Percentiles rank a stretch among this genome's conserved stretches.
Evolutionary conservation across 1,140 invertebrate species (phyloP).

Genomic region (Chlorops oryzae): DNA sequence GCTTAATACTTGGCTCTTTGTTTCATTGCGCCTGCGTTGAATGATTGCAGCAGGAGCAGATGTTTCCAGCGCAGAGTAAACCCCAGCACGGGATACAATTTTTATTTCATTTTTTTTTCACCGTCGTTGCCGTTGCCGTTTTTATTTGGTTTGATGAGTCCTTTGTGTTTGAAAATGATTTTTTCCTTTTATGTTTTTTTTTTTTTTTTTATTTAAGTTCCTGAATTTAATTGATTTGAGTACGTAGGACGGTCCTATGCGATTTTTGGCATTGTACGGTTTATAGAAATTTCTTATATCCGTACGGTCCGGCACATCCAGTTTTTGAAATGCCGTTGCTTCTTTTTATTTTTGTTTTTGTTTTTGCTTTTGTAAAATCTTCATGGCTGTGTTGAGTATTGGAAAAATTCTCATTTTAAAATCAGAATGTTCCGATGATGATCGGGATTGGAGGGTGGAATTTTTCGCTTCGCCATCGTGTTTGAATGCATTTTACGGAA

Average conservation of each 20-base stretch:
- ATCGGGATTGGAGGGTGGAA: too few relatives aligned
- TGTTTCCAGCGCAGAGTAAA: constrained; percentile 30
- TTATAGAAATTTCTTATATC: background rate
- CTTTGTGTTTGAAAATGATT: constrained; percentile 7
- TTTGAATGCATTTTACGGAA: too few relatives aligned
- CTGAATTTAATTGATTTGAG: constrained; percentile 9
- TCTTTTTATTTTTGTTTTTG: background rate
- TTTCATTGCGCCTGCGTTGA: constrained; percentile 23
- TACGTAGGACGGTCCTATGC: too few relatives aligned
- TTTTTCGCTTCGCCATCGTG: too few relatives aligned
- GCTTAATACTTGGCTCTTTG: too few relatives aligned
- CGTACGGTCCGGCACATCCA: too few relatives aligned
- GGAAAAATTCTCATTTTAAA: too few relatives aligned
- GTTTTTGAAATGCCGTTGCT: background rate
- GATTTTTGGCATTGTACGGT: too few relatives aligned
- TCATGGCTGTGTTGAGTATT: constrained; percentile 1
- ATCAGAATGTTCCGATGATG: too few relatives aligned
- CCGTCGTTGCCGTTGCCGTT: constrained; percentile 4
- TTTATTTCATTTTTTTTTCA: constrained; percentile 1
- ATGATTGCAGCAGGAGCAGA: constrained; percentile 45
- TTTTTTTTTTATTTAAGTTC: constrained; percentile 7
- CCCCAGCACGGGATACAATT: constrained; percentile 13
- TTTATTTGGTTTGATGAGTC: constrained; percentile 13
- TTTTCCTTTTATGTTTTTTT: constrained; percentile 5
- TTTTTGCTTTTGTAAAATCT: constrained; percentile 8